Base-by-base conservation (phyloP, 2,888 invertebrate species). In the Drosophila parthenogenetica region DNA sequence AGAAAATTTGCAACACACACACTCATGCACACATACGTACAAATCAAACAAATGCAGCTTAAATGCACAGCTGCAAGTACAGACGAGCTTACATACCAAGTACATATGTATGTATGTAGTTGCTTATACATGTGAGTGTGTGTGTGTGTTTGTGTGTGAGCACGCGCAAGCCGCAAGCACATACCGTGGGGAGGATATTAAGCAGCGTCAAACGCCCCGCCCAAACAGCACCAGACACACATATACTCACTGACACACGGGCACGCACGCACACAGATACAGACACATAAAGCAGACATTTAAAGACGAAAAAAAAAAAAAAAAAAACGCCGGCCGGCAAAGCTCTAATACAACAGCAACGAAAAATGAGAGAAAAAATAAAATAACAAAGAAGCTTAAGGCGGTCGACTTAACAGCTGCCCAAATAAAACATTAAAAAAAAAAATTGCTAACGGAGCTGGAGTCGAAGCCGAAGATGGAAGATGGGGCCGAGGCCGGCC, bases 301-400 rank as follows among this genome's bases (percentile, higher is more conserved):
- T 45, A 46, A 22, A 51, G 39, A 63, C 19, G 22, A 69, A 76
- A 65, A 54, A 77, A 68, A 73, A 54, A 77, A 68, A 73, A 70
- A 46, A 59, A 79, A 76, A 78, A 81, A 81, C 60, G 85, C 81
- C 81, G 81, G 81, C 81, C 81, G 81, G 81, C 82, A 69, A 71
- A 72, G 67, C 59, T 71, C 45, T 58, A 39, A 60, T 16, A 48
- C 17, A 78, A 58, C 68, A 50, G 42, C 54, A 57, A 42, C 48
- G 48, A 43, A 35, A 58, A 57, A 39, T 53, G 48, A 43, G 14
- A 46, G 29, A 13, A 13, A 49, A 55, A 65, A 77, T n/a, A n/a
- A 78, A 76, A 49, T 42, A 68, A 72, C 65, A 73, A 65, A 69
- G 55, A 16, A 62, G 61, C 75, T 63, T 68, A 71, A 48, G 54